Conservation (phyloP, 2,113 vertebrate species). For the Notarius quadriscutis region DNA sequence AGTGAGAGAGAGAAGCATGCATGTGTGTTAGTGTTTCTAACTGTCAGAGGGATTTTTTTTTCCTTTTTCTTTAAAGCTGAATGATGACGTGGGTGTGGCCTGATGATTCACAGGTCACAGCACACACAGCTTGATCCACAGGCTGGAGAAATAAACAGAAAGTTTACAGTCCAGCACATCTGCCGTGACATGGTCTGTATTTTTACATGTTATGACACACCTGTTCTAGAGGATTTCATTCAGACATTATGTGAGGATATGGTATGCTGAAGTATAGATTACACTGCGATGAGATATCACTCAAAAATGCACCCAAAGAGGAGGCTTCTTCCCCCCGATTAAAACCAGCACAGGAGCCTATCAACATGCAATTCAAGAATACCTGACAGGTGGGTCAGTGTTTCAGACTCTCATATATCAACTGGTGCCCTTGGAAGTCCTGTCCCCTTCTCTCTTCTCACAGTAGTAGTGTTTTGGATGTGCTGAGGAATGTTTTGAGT, state of each 20-base stretch:
- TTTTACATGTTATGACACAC: slow-evolving; percentile 45
- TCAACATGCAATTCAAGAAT: background rate
- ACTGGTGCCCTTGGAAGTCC: background rate
- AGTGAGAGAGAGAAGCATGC: slow-evolving; percentile 13
- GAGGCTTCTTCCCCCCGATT: too few species aligned
- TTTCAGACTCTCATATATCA: background rate
- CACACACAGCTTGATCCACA: slow-evolving; percentile 50
- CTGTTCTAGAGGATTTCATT: background rate
- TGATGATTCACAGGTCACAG: slow-evolving; percentile 45
- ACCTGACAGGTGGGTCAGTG: background rate
- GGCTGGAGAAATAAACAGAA: slow-evolving; percentile 57
- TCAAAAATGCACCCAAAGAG: background rate
- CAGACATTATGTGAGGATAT: background rate
- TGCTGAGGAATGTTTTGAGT: background rate
- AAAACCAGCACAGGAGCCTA: background rate
- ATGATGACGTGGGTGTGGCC: slow-evolving; percentile 36
- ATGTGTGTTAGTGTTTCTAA: slow-evolving; percentile 47
- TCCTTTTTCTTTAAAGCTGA: slow-evolving; percentile 15
- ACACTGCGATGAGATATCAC: background rate
- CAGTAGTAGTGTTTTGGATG: background rate
- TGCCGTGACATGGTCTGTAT: background rate
- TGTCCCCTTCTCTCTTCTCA: background rate
- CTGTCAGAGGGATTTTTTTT: slow-evolving; percentile 21
- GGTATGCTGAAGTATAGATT: background rate
- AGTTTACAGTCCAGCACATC: slow-evolving; percentile 48